A percentile compares a stretch with the other conserved stretches of the same genome.
phyloP scores from a whole-genome alignment of 2,888 invertebrate species.

The Cryptophagus acutangulus region DNA sequence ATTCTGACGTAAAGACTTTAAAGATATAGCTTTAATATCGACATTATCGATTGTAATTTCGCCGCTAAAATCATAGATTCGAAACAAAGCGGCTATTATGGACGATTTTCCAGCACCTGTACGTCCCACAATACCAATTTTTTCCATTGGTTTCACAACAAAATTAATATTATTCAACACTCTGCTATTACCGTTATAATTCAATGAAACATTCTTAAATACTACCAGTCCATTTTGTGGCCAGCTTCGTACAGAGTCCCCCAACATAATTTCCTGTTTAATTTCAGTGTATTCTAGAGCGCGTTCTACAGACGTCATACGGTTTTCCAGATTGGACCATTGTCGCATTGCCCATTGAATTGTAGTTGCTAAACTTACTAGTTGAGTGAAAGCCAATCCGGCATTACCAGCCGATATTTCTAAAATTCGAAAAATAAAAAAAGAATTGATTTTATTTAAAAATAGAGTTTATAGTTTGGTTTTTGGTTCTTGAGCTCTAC shows the following conservation, averaged over 20 bases:
- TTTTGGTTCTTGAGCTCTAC: no score
- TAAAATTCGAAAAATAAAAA: constrained; percentile 16
- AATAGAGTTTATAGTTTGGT: not conserved
- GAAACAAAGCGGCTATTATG: constrained; percentile 69
- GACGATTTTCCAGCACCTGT: constrained; percentile 85
- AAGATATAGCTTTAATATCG: constrained; percentile 44
- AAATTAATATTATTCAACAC: constrained; percentile 68
- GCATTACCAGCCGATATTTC: constrained; percentile 50
- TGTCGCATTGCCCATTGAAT: constrained; percentile 64
- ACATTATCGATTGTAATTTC: constrained; percentile 52
- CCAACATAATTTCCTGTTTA: constrained; percentile 39
- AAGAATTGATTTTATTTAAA: not conserved
- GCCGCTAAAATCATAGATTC: constrained; percentile 72
- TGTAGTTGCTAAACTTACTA: constrained; percentile 58
- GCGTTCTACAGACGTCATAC: constrained; percentile 87
- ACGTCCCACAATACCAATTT: constrained; percentile 75
- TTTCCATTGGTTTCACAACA: constrained; percentile 61
- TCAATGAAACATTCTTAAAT: constrained; percentile 60
- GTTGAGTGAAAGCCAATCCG: constrained; percentile 50
- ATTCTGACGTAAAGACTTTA: constrained; percentile 47
- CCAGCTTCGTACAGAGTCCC: constrained; percentile 61
- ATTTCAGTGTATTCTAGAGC: constrained; percentile 51
- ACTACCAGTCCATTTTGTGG: constrained; percentile 62
- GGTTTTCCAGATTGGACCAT: constrained; percentile 74
- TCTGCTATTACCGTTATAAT: constrained; percentile 58